Conservation (phyloP, 2,113 vertebrate species). For the Chloropsis cyanopogon region DNA sequence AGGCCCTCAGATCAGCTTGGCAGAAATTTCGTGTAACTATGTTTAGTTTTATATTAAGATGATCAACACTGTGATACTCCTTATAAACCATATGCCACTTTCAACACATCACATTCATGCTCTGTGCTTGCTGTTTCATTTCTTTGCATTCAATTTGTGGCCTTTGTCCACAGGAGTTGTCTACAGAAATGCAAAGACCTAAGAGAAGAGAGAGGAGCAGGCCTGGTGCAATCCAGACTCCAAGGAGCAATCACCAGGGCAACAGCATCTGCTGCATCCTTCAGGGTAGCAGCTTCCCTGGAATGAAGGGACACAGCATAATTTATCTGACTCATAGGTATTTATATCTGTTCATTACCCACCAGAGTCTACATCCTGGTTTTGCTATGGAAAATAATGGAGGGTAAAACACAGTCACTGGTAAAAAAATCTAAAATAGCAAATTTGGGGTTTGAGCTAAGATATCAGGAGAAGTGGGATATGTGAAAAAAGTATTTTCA, state of each 20-base stretch:
- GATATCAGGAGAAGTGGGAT: not conserved
- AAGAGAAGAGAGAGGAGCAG: not conserved
- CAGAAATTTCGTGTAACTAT: not conserved
- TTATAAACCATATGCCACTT: not conserved
- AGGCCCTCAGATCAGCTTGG: not conserved
- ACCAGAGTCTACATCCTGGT: not conserved
- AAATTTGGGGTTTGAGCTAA: not conserved
- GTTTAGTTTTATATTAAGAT: not conserved
- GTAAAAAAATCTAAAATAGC: not conserved
- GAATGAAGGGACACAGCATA: not conserved
- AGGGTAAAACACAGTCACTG: not conserved
- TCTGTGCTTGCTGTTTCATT: not conserved
- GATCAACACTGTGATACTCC: not conserved
- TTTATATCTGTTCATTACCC: slow-evolving; percentile 32
- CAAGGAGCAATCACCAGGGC: slow-evolving; percentile 22
- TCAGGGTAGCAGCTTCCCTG: not conserved
- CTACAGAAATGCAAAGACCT: not conserved
- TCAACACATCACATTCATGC: not conserved
- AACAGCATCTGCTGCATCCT: slow-evolving; percentile 6
- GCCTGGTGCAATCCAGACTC: not conserved
- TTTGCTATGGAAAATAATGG: not conserved
- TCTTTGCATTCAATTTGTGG: not conserved
- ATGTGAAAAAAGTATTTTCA: not conserved
- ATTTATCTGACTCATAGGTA: slow-evolving; percentile 32
- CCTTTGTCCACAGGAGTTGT: not conserved